A percentile compares a stretch with the other conserved stretches of the same genome.
phyloP scores from a whole-genome alignment of 2,888 invertebrate genomes.

The Eupithecia centaureata region DNA sequence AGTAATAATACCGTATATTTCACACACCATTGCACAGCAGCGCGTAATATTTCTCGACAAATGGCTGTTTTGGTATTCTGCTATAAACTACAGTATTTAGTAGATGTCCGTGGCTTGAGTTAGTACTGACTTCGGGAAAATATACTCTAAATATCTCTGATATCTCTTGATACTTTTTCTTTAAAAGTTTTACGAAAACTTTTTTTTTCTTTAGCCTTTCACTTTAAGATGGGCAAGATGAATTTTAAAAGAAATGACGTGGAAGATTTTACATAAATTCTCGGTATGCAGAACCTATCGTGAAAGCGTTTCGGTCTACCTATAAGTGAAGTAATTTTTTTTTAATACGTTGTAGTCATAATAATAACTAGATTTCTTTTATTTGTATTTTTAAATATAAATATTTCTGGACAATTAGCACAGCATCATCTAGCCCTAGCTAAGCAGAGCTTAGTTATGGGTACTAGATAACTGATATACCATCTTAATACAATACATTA shows the following conservation, averaged over 20 bases:
- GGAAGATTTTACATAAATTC: background rate
- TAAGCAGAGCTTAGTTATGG: too few species aligned
- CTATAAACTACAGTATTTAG: slow-evolving; percentile 4
- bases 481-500: too few species aligned
- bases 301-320: too few species aligned
- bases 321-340: too few species aligned
- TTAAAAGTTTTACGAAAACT: background rate
- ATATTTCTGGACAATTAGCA: too few species aligned
- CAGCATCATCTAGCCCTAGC: too few species aligned
- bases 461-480: too few species aligned
- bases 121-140: background rate
- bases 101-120: background rate
- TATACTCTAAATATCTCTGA: too few species aligned
- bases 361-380: too few species aligned
- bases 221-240: background rate
- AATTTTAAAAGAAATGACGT: background rate
- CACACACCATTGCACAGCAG: background rate
- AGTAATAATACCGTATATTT: background rate
- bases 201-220: background rate
- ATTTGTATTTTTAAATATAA: too few species aligned
- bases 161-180: background rate
- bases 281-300: background rate
- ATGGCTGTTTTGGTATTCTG: slow-evolving; percentile 4
- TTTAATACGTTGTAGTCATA: background rate
- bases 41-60: slow-evolving; percentile 1